Evolutionary conservation across 2,113 vertebrate species (phyloP), one percentile per base, ranked within the genome.

Genomic region (Setophaga petechia): DNA sequence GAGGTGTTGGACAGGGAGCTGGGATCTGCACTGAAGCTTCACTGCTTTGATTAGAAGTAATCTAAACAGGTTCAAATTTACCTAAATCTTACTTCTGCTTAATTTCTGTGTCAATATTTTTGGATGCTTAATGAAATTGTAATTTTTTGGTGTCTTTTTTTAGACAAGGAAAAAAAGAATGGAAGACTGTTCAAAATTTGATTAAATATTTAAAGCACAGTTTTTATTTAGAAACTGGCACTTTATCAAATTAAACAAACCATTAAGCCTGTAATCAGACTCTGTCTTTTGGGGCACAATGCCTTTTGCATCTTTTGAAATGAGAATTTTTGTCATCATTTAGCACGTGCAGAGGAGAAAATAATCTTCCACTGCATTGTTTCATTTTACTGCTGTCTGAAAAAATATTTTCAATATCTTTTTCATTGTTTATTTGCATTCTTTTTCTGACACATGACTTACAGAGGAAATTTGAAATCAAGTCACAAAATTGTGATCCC

Each of bases 231-330:
- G 90, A 90, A 92, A 81, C 65, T 80, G 80, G 72, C 55, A 73
- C 59, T 94, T 96, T 62, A 95, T 96, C 90, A 90, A 86, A 35
- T 92, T 95, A 94, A 97, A 96, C 94, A 90, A 86, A 59, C 68
- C 86, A 89, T 94, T 95, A 96, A 86, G 83, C 43, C 90, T 44
- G 54, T 86, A 93, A 95, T 84, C 82, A 47, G 46, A 21, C 67
- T 88, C 55, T 35, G 37, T 94, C 90, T 93, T 95, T 90, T 84
- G 39, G 51, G 83, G 79, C 55, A 92, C 67, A 80, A 73, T 74
- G 80, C 43, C 68, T 96, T 88, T 86, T 94, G 65, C 76, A 63
- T 92, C 79, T 84, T 93, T 74, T 41, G 30, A 86, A 90, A 93
- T 78, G 35, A 88, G 67, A 51, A 74, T 90, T 84, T 78, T 35